Evolutionary conservation across 2,888 invertebrate genomes (phyloP).

Genomic region (Crepidodera aurea): DNA sequence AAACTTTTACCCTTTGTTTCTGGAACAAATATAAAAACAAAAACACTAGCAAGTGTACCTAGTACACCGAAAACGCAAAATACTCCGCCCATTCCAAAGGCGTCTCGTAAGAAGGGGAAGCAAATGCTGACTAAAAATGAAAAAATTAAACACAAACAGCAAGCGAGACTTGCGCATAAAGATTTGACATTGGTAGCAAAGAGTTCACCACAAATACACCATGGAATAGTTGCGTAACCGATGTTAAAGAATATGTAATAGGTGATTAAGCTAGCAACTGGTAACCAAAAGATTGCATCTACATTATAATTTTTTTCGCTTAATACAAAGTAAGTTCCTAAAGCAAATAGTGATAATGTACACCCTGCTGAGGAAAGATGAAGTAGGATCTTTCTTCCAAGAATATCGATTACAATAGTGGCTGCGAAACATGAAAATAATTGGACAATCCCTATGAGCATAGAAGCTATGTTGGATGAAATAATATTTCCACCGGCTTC

Average conservation of each 20-base stretch:
- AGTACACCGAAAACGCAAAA: conserved; percentile 26
- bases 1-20: conserved; percentile 41
- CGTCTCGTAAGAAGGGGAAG: conserved; percentile 31
- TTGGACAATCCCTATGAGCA: conserved; percentile 79
- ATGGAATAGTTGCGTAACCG: conserved; percentile 77
- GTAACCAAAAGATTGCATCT: conserved; percentile 69
- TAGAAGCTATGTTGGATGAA: conserved; percentile 71
- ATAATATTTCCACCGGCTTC: conserved; percentile 54
- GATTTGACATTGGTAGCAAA: conserved; percentile 80
- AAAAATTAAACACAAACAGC: conserved; percentile 29
- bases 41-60: conserved; percentile 4
- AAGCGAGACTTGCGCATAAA: conserved; percentile 60
- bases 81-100: conserved; percentile 29
- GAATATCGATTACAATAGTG: conserved; percentile 76
- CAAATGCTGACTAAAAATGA: conserved; percentile 34
- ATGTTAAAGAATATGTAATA: conserved; percentile 75
- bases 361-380: conserved; percentile 73
- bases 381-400: conserved; percentile 76
- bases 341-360: conserved; percentile 68
- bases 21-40: conserved; percentile 32
- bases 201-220: conserved; percentile 84
- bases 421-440: conserved; percentile 74
- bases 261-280: conserved; percentile 72
- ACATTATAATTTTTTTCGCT: conserved; percentile 26
- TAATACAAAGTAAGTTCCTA: conserved; percentile 73